phyloP scores from a whole-genome alignment of 2,888 invertebrate species.

The Julus scanicus region DNA sequence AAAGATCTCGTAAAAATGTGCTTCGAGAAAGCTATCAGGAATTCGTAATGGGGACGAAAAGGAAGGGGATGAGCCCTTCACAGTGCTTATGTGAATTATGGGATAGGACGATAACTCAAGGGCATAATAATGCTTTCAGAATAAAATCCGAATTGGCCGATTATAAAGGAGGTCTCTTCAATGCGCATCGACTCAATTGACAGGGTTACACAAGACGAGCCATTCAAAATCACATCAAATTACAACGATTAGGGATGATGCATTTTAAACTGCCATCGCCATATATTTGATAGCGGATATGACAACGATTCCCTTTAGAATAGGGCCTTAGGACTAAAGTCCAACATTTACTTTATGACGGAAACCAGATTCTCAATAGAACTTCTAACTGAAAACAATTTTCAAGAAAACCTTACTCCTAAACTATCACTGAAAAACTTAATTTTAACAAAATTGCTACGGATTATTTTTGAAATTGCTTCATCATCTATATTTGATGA shows the following conservation, averaged over 20 bases:
- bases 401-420: background rate
- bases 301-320: constrained; percentile 28
- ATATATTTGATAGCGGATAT: background rate
- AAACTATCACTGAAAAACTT: no score
- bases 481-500: no score
- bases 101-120: constrained; percentile 24
- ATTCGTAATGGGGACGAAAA: background rate
- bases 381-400: background rate
- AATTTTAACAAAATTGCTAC: no score
- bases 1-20: constrained; percentile 35
- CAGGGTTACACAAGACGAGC: background rate
- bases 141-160: constrained; percentile 42
- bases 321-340: background rate
- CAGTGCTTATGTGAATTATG: constrained; percentile 9
- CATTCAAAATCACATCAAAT: constrained; percentile 11
- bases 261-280: constrained; percentile 13
- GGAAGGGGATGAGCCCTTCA: constrained; percentile 22
- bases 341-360: background rate
- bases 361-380: background rate
- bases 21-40: constrained; percentile 10
- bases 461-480: no score
- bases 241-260: constrained; percentile 30
- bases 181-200: constrained; percentile 29
- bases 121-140: constrained; percentile 39
- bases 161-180: background rate